Evolutionary conservation across 2,888 invertebrate species (phyloP), one percentile per base, ranked within the genome.

Genomic region (Parthenolecanium corni): DNA sequence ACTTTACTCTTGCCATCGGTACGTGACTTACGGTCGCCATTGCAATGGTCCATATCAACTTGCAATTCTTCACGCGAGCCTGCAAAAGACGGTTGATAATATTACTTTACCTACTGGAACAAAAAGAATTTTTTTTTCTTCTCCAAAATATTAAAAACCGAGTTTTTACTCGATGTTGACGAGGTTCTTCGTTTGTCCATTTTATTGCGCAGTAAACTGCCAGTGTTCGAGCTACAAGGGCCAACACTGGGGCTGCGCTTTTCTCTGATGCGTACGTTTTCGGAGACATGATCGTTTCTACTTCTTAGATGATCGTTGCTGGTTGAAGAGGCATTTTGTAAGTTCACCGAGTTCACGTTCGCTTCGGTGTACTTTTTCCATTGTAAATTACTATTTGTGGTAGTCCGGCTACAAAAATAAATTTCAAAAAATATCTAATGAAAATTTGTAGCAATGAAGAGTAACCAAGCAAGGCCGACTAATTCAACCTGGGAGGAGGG

Each of bases 1-100:
- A 78, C 79, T 73, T 88, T 89, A 42, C 82, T 81, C 61, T 69
- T 69, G 12, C 67, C 65, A 12, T 69, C 68, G 76, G 77, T 67
- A 52, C 66, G 56, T n/a, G 67, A 65, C 46, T 66, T 65, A 42
- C 68, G 64, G 49, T 69, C 69, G 14, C 68, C 69, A 64, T 69
- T 69, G 64, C 67, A 68, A 24, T 66, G 68, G 9, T 70, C 70
- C 23, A 67, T 62, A n/a, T 69, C 64, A 16, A 61, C 67, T n/a
- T n/a, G n/a, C 21, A 70, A 61, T 38, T 70, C 70, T 65, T 70
- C 70, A 53, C 68, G 67, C 6, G 70, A 70, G 52, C 70, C 70
- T 68, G 38, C 23, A 52, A 38, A 36, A 40, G n/a, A 57, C 24
- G 31, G 9, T 6, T 31, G 31, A 31, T 31, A 31, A 31, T 6